Base-by-base conservation (phyloP, 2,888 invertebrate genomes). In the Ochlodes sylvanus region DNA sequence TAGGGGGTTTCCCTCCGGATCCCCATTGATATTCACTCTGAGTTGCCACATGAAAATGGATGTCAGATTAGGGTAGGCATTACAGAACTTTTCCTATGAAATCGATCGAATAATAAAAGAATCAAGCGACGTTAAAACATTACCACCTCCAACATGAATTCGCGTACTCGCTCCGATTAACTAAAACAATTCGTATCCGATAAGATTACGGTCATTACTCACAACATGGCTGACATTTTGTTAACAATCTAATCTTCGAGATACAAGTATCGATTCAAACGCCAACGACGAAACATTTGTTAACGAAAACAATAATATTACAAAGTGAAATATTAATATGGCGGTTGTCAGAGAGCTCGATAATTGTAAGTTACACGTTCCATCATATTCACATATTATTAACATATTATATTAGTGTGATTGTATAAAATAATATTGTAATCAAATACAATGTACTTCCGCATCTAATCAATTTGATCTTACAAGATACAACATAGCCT, bases 131-230 rank as follows among this genome's bases (percentile, higher is more conserved):
- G 38, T n/a, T 21, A 52, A 21, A 21, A 14, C 19, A 14, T 21
- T 14, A 52, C 0, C 4, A 14, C 19, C 19, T 21, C 14, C 14
- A 12, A 14, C 21, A 21, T 12, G 21, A 21, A 52, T 71, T 63
- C 54, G 70, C 64, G 68, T 56, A 47, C 44, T 27, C 54, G 66
- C 62, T 38, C 65, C 70, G 74, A 79, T 79, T 77, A 82, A 75
- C 77, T 38, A 73, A 73, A 82, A 85, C 78, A 79, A 80, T 79
- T 83, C 76, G 70, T 73, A 61, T 69, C 67, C 71, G 91, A 92
- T 92, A 88, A 92, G 90, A 90, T 89, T 81, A 78, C 73, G 73
- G 68, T 72, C 74, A 83, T 82, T 84, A 85, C 80, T 82, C 80
- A 77, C 76, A 76, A 77, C 76, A 79, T 78, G 77, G 76, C 78